Evolutionary conservation across 2,888 invertebrate genomes (phyloP), one percentile per base, ranked within the genome.

Genomic region (Prosapia bicincta): DNA sequence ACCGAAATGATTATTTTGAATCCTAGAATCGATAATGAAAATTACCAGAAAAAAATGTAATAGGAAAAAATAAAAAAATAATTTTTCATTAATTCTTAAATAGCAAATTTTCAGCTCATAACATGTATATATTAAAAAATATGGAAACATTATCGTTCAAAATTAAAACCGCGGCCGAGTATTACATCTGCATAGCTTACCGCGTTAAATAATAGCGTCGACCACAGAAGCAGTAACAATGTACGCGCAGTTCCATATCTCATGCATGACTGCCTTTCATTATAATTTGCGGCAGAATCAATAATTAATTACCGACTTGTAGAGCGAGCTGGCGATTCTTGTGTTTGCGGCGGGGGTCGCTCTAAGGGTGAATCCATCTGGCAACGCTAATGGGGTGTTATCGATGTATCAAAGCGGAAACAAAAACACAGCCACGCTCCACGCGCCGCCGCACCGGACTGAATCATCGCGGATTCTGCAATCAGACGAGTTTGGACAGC

Each of bases 381-480:
- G 54, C 54, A 54, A 20, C 2, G 20, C 54, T 54, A 54, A 54
- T 54, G 54, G 54, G 5, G 54, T 54, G 54, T 54, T 54, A 54
- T 54, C 20, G 54, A 54, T 54, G 20, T 54, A 54, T 54, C 54
- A 54, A 54, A 54, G 54, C 54, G 20, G 10, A 38, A 54, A 54
- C 54, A 54, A 54, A 38, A 54, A 54, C 54, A 54, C 5, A 20
- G 3, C 54, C 54, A 38, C 13, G 13, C 13, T 38, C 13, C 13
- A 38, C 38, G 13, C 28, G 26, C 15, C 69, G 32, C 15, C 32
- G 20, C n/a, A 69, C 38, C 32, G 20, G 30, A 69, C 38, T 38
- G 43, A 26, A 70, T 70, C 38, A n/a, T n/a, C 25, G 1, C 70
- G 32, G 23, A 70, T 70, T 38, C 26, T 70, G n/a, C 23, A n/a